phyloP scores from a whole-genome alignment of 1,140 invertebrate species.

The Ostrea denselamellosa region DNA sequence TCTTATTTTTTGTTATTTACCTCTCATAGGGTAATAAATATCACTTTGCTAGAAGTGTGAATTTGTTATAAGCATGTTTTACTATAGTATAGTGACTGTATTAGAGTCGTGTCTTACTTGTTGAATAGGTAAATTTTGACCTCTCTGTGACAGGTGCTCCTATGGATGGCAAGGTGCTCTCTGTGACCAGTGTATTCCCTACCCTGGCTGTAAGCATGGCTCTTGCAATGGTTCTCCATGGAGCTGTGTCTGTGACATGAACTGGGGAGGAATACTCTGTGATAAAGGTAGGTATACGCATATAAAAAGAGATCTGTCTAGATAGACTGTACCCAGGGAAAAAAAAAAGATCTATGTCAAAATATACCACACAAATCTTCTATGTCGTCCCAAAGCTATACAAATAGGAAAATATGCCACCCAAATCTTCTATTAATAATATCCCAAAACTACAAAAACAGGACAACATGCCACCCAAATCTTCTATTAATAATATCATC shows the following conservation, averaged over 20 bases:
- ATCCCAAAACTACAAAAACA: too few relatives aligned
- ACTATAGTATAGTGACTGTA: too few relatives aligned
- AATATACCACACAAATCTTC: neutral
- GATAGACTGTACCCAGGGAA: neutral
- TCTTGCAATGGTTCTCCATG: conserved; percentile 81
- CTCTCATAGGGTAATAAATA: too few relatives aligned
- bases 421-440: too few relatives aligned
- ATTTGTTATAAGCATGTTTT: too few relatives aligned
- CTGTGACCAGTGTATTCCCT: conserved; percentile 81
- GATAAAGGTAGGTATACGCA: conserved; percentile 51
- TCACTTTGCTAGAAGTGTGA: too few relatives aligned
- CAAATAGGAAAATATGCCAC: too few relatives aligned
- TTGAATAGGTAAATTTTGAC: neutral
- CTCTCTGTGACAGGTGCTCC: conserved; percentile 80
- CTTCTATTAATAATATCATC: too few relatives aligned
- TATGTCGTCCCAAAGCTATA: too few relatives aligned
- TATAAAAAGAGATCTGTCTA: neutral
- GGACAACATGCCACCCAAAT: too few relatives aligned
- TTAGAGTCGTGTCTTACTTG: too few relatives aligned
- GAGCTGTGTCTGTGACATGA: conserved; percentile 81
- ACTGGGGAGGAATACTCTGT: conserved; percentile 82
- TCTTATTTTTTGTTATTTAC: too few relatives aligned
- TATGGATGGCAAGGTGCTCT: conserved; percentile 81
- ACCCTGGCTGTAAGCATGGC: conserved; percentile 82
- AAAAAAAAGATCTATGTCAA: neutral